phyloP scores from a whole-genome alignment of 2,888 invertebrate genomes.

The Ophion obscuratus region DNA sequence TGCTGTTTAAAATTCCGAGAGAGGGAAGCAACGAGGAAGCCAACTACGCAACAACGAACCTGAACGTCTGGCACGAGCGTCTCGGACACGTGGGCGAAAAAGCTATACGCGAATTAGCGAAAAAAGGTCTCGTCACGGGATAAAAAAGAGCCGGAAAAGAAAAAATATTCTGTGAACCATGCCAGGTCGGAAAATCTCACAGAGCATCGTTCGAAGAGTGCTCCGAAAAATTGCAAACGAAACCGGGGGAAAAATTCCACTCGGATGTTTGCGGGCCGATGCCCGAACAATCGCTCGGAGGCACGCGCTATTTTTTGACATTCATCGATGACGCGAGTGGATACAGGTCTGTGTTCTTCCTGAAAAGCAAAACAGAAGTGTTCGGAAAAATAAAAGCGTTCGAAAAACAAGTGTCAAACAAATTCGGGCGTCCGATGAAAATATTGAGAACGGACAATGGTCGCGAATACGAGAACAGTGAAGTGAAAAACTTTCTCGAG shows the following conservation, averaged over 20 bases:
- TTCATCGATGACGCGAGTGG: conserved; percentile 71
- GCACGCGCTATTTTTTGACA: conserved; percentile 67
- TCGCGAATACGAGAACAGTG: conserved; percentile 50
- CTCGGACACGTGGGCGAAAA: conserved; percentile 60
- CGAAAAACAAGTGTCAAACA: conserved; percentile 56
- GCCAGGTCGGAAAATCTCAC: conserved; percentile 47
- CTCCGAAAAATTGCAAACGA: conserved; percentile 17
- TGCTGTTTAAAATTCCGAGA: conserved; percentile 61
- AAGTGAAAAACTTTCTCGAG: conserved; percentile 52
- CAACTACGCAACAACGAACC: conserved; percentile 36
- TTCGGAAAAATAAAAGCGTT: conserved; percentile 64
- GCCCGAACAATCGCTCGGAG: conserved; percentile 66
- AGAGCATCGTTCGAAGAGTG: conserved; percentile 43
- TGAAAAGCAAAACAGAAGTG: conserved; percentile 62
- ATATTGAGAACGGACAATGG: conserved; percentile 64
- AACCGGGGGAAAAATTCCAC: conserved; percentile 53
- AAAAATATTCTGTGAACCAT: conserved; percentile 35
- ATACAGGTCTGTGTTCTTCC: conserved; percentile 68
- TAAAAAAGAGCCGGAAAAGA: neutral
- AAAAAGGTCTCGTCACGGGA: conserved; percentile 43
- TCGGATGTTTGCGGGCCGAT: conserved; percentile 72
- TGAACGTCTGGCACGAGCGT: conserved; percentile 60
- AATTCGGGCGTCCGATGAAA: conserved; percentile 52
- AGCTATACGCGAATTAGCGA: conserved; percentile 16
- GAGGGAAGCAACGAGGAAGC: conserved; percentile 19